Evolutionary conservation across 2,113 vertebrate genomes (phyloP).

Genomic region (Perca fluviatilis): DNA sequence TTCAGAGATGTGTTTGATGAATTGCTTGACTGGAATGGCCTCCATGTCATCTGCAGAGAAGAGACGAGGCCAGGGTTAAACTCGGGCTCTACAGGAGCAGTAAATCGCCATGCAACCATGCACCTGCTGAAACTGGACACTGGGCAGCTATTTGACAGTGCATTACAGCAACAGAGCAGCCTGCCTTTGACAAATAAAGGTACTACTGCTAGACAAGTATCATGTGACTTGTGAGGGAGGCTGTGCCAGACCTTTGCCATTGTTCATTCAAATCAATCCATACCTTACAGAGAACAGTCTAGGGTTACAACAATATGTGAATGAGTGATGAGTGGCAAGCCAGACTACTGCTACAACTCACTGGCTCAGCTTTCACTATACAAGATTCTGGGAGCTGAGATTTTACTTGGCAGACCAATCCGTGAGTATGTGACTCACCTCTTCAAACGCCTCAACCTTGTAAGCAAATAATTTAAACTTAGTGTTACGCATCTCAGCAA

Average conservation of each 20-base stretch:
- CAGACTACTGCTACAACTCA: not conserved
- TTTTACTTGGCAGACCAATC: not conserved
- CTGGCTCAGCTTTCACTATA: not conserved
- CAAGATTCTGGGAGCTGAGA: not conserved
- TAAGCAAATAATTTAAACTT: not conserved
- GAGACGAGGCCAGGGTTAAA: slow-evolving; percentile 35
- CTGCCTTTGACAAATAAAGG: slow-evolving; percentile 3
- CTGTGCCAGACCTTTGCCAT: not conserved
- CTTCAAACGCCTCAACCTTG: not conserved
- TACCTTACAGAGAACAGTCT: not conserved
- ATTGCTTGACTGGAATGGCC: slow-evolving; percentile 93
- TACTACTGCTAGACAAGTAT: not conserved
- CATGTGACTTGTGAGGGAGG: not conserved
- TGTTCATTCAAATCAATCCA: slow-evolving; percentile 2
- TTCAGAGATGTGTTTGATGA: slow-evolving; percentile 92
- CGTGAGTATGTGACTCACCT: not conserved
- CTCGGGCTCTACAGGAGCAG: not conserved
- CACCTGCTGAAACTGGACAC: not conserved
- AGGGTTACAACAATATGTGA: not conserved
- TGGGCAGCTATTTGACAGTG: not conserved
- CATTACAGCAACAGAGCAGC: not conserved
- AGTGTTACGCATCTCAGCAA: not conserved
- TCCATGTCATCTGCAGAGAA: slow-evolving; percentile 92
- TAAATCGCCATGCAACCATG: not conserved
- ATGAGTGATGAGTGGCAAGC: not conserved